Percentiles rank a stretch among this genome's conserved stretches.
Conservation (phyloP, 2,113 vertebrate species). For the Xenus cinereus region DNA sequence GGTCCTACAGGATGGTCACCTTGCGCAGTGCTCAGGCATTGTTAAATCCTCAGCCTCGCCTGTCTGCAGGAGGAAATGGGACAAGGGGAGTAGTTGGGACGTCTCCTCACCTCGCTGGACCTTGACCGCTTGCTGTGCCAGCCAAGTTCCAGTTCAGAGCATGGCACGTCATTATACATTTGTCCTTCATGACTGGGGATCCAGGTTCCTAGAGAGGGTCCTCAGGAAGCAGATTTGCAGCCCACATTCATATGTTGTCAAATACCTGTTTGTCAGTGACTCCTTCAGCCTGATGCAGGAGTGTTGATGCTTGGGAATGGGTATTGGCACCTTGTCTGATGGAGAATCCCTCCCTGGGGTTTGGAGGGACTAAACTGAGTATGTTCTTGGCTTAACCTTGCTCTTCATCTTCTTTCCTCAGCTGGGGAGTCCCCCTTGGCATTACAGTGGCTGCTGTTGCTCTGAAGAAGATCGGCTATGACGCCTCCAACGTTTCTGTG, state of each 20-base stretch:
- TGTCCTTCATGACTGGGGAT: background rate
- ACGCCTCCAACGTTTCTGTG: slow-evolving; percentile 92
- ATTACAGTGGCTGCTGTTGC: slow-evolving; percentile 84
- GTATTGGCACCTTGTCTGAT: fast-evolving
- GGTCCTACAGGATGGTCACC: background rate
- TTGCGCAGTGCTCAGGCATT: fast-evolving
- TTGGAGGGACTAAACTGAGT: background rate
- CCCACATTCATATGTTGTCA: fast-evolving
- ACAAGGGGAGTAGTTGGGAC: background rate
- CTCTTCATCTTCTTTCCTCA: background rate
- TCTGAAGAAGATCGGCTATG: slow-evolving; percentile 91
- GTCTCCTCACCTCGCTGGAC: background rate
- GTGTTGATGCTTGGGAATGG: background rate
- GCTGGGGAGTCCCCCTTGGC: slow-evolving; percentile 89
- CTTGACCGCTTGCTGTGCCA: background rate
- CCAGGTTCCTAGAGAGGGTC: fast-evolving
- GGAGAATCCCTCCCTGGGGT: background rate
- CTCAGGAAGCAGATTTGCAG: background rate
- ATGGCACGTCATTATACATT: fast-evolving
- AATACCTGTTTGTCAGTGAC: fast-evolving
- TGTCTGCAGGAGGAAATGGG: background rate
- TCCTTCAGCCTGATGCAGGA: background rate
- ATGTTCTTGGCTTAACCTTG: background rate
- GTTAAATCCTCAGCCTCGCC: fast-evolving
- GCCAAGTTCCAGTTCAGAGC: background rate